phyloP scores from a whole-genome alignment of 2,113 vertebrate species.

The Ifrita kowaldi region DNA sequence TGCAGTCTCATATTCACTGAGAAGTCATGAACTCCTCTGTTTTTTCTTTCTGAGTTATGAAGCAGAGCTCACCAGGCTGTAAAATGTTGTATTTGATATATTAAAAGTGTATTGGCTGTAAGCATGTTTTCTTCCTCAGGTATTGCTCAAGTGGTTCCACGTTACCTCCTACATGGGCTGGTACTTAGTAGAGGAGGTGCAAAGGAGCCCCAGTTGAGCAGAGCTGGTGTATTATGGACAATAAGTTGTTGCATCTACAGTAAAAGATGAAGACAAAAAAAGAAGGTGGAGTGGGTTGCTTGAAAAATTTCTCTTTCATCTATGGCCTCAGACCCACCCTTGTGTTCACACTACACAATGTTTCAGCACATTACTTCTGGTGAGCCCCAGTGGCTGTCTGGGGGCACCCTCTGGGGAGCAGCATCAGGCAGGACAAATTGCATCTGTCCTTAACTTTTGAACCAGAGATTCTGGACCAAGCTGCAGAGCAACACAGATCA shows the following conservation, averaged over 20 bases:
- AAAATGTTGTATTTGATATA: neutral
- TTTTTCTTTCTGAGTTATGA: neutral
- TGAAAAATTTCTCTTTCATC: neutral
- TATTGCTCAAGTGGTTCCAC: neutral
- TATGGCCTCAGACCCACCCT: neutral
- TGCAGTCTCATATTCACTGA: neutral
- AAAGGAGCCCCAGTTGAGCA: neutral
- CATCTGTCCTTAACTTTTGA: neutral
- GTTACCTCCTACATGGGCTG: neutral
- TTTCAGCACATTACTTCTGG: neutral
- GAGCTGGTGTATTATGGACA: neutral
- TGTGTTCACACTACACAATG: rapidly evolving
- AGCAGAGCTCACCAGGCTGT: neutral
- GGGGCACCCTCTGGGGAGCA: neutral
- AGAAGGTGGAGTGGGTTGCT: neutral
- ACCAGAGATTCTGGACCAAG: neutral
- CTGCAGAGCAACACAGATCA: neutral
- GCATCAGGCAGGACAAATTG: neutral
- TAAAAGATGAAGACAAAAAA: neutral
- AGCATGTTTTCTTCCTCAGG: neutral
- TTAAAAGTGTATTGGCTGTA: neutral
- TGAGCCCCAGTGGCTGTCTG: rapidly evolving
- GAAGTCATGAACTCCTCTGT: neutral
- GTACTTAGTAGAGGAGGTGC: neutral
- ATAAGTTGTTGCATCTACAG: neutral